These are phyloP conservation scores for Entomobrya proxima DNA, from an alignment of 2,888 invertebrate species.

Conservation along the genomic window DNA sequence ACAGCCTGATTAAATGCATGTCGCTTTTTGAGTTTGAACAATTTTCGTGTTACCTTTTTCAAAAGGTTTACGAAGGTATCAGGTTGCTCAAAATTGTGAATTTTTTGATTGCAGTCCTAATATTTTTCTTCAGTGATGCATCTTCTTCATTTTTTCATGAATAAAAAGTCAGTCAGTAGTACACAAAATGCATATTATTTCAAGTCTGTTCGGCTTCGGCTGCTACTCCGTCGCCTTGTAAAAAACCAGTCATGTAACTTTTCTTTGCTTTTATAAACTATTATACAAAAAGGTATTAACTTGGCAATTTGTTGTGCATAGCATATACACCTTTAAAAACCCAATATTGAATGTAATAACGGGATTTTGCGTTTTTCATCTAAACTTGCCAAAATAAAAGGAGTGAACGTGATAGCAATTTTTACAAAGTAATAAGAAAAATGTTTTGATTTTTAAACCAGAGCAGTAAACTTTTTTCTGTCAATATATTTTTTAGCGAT, in stretches of 20 bases:
- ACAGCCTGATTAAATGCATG: not conserved
- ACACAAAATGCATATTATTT: constrained; percentile 2
- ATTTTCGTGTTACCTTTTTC: too few species aligned
- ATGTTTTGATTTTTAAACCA: constrained; percentile 22
- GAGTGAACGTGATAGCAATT: too few species aligned
- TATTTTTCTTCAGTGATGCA: not conserved
- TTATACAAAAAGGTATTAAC: constrained; percentile 28
- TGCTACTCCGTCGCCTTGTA: constrained; percentile 28
- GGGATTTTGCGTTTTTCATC: constrained; percentile 38
- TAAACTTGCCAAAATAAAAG: not conserved
- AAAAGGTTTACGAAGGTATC: too few species aligned
- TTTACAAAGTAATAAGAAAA: not conserved
- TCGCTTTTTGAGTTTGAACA: too few species aligned
- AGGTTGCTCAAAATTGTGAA: not conserved
- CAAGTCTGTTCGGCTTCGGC: not conserved
- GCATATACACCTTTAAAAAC: not conserved
- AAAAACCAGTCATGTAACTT: constrained; percentile 66
- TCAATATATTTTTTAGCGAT: not conserved
- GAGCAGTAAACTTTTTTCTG: constrained; percentile 23
- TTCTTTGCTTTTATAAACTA: not conserved
- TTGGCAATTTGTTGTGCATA: too few species aligned
- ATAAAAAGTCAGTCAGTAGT: constrained; percentile 67
- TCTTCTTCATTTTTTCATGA: constrained; percentile 2
- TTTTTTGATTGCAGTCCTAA: not conserved
- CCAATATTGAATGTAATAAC: constrained; percentile 32